Base-by-base conservation (phyloP, 2,113 vertebrate genomes). In the Nesogale talazaci region DNA sequence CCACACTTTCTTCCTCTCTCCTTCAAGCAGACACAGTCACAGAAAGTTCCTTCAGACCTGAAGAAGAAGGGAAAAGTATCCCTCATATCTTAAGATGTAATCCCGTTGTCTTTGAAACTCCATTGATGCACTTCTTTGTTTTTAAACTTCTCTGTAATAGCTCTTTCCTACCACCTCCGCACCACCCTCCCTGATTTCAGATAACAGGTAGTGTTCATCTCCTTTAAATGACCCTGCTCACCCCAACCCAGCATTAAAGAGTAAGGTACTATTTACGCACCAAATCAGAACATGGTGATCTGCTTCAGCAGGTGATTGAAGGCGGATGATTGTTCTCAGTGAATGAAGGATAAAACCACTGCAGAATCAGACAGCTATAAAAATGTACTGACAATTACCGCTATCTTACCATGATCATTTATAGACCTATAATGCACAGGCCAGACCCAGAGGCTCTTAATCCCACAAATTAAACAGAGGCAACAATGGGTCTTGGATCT, bases 281-380 rank as follows among this genome's bases (percentile, higher is more conserved):
- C 63, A 95, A 0, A 22, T 40, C 2, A n/a, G 77, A 97, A 96
- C 22, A 29, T 4, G 61, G 67, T 70, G 91, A 34, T 86, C 76
- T 92, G 65, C 56, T 91, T 97, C 96, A 83, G 56, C 34, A 38
- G n/a, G n/a, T n/a, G n/a, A n/a, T 85, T 92, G 61, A 97, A 94
- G 42, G 1, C 0, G 83, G 94, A 59, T 65, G 80, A 92, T 70
- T 96, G 88, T 95, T 97, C 36, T 82, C 78, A 72, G 74, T 63
- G 93, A 97, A 91, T 38, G n/a, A 96, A 81, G 80, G 88, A 95
- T 91, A 96, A 93, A 92, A 96, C 76, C n/a, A 83, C 22, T 77
- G 70, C 20, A 93, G 86, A 87, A 94, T 63, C 22, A 93, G 76
- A 94, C 0, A 42, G 88, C 90, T 89, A 95, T 56, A 92, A 96